Base-by-base conservation (phyloP, 2,888 invertebrate species). In the Parelbella ahira region DNA sequence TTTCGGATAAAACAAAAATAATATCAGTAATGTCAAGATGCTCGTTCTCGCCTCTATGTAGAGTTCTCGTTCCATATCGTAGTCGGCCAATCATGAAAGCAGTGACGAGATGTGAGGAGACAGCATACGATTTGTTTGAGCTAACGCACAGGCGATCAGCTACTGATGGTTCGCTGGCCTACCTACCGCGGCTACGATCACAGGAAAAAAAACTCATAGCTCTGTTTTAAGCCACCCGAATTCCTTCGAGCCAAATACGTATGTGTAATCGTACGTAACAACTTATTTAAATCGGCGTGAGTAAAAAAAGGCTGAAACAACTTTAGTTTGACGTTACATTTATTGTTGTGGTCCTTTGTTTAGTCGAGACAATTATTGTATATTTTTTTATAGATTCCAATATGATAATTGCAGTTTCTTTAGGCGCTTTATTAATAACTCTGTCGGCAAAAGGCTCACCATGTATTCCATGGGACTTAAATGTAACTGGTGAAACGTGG, bases 101-200 rank as follows among this genome's bases (percentile, higher is more conserved):
- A 56, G 62, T 81, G 82, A 86, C 62, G 53, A 65, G 65, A 87
- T 79, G 34, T 49, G 65, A 71, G 66, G 69, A 62, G 84, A 84
- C 86, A 80, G 73, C 81, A 79, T 83, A 86, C 80, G 84, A 87
- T 86, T 86, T 86, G 84, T 86, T 86, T 82, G 77, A 86, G 78
- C 81, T 77, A 80, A 81, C 81, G 82, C 80, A 83, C 33, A 49
- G 39, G 67, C 73, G 78, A 69, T 69, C 77, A 74, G 87, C 87
- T 86, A 84, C 87, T 82, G 87, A 77, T 86, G 82, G 84, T 81
- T 86, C 67, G 86, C 83, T 86, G 81, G 73, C 60, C 60, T 79
- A 84, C 86, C 84, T 86, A 83, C 86, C 86, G 83, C 80, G 71
- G 78, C 61, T 61, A 33, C 63, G 56, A 62, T 62, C 68, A 64